Evolutionary conservation across 2,113 vertebrate species (phyloP).

Genomic region (Cyprinus carpio): DNA sequence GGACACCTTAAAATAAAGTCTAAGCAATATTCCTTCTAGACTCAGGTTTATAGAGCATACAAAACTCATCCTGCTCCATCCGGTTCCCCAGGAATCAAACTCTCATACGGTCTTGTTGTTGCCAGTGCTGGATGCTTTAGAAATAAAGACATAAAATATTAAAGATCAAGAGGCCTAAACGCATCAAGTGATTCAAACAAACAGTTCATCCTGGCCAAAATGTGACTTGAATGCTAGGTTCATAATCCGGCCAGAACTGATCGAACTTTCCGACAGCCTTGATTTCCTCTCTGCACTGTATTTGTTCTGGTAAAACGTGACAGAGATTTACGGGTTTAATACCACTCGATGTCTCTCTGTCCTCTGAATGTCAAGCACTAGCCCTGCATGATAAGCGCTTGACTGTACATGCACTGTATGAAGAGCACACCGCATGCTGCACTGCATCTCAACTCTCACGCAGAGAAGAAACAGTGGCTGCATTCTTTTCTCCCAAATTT

Average conservation of each 20-base stretch:
- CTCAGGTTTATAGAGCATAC: background rate
- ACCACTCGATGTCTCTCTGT: slow-evolving; percentile 28
- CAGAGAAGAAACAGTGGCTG: background rate
- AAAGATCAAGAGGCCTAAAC: slow-evolving; percentile 22
- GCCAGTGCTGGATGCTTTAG: background rate
- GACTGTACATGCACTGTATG: background rate
- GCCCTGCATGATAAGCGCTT: slow-evolving; percentile 24
- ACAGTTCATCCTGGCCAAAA: slow-evolving; percentile 21
- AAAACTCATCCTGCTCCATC: background rate
- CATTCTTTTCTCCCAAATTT: background rate
- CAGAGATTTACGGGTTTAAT: slow-evolving; percentile 40
- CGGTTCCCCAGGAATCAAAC: background rate
- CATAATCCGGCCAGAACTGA: background rate
- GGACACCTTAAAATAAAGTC: too few species aligned
- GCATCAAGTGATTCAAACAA: slow-evolving; percentile 43
- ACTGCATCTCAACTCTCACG: background rate
- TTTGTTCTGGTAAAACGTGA: slow-evolving; percentile 33
- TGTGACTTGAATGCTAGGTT: slow-evolving; percentile 44
- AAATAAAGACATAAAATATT: slow-evolving; percentile 40
- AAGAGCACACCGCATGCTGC: background rate
- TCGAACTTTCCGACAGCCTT: slow-evolving; percentile 12
- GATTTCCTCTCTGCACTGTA: background rate
- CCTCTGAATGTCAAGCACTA: slow-evolving; percentile 45
- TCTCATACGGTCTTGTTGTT: background rate
- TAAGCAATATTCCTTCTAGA: background rate